These are phyloP conservation scores for Blastomussa wellsi DNA, from an alignment of 92 coral and sea anemone species.

Conservation along the genomic window DNA sequence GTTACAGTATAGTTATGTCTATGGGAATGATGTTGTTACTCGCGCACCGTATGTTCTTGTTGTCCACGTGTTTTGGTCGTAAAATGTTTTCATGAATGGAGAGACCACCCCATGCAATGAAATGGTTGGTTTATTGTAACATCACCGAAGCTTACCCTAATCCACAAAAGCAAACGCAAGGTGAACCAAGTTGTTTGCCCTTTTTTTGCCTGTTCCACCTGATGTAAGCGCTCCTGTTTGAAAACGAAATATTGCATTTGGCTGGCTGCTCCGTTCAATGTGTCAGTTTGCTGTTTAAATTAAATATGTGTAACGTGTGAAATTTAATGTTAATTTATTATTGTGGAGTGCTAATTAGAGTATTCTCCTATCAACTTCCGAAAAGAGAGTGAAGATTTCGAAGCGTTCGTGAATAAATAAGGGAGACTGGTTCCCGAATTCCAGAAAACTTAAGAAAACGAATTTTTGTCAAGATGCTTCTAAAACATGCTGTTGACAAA, in stretches of 20 bases:
- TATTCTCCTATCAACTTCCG: neutral
- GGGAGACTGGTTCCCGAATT: neutral
- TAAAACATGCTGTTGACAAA: conserved; percentile 21
- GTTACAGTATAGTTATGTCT: neutral
- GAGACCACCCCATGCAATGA: neutral
- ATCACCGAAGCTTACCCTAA: neutral
- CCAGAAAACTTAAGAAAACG: neutral
- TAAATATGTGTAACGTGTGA: neutral
- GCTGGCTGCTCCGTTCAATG: neutral
- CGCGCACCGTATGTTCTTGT: neutral
- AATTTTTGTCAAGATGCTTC: conserved; percentile 7
- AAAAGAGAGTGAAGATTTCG: neutral
- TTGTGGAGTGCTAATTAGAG: neutral
- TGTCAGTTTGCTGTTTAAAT: neutral
- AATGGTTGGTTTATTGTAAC: neutral
- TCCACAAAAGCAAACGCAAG: neutral
- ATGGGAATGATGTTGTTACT: neutral
- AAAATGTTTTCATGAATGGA: neutral
- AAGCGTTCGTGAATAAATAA: neutral
- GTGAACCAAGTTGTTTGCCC: neutral
- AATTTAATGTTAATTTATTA: conserved; percentile 32
- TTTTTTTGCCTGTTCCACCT: neutral
- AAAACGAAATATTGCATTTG: neutral
- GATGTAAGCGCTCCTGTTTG: neutral
- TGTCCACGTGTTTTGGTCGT: neutral